Evolutionary conservation across 2,113 vertebrate genomes (phyloP).

Genomic region (Poecilia latipinna): DNA sequence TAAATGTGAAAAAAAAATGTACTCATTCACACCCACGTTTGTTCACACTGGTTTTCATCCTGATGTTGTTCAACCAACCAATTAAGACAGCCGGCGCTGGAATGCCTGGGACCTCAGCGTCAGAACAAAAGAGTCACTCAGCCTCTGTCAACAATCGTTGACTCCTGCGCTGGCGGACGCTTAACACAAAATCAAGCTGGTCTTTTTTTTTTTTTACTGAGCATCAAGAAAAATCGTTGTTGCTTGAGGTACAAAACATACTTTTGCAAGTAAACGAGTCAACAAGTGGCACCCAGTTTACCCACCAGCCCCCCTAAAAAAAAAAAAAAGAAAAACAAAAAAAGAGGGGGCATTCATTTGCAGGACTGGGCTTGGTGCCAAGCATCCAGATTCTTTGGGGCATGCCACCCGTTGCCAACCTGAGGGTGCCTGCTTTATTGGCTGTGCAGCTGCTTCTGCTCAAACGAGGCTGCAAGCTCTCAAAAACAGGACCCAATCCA

Average conservation of each 20-base stretch:
- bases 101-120: conserved; percentile 31
- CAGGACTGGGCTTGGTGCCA: conserved; percentile 70
- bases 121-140: conserved; percentile 69
- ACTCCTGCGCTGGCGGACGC: conserved; percentile 29
- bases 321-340: conserved; percentile 15
- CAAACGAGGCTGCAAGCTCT: conserved; percentile 38
- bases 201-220: conserved; percentile 49
- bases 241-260: conserved; percentile 29
- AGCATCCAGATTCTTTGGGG: conserved; percentile 67
- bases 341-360: conserved; percentile 49
- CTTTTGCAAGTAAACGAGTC: conserved; percentile 59
- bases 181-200: conserved; percentile 38
- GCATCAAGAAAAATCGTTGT: conserved; percentile 18
- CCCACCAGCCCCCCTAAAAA: not conserved
- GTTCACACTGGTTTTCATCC: conserved; percentile 1
- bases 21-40: not conserved
- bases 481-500: conserved; percentile 53
- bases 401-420: conserved; percentile 65
- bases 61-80: conserved; percentile 25
- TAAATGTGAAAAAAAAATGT: no score
- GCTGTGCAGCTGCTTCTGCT: conserved; percentile 68
- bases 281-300: conserved; percentile 77
- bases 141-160: conserved; percentile 49
- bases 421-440: conserved; percentile 61
- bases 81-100: conserved; percentile 25